Evolutionary conservation across 2,113 vertebrate genomes (phyloP).

Genomic region (Ciconia maguari): DNA sequence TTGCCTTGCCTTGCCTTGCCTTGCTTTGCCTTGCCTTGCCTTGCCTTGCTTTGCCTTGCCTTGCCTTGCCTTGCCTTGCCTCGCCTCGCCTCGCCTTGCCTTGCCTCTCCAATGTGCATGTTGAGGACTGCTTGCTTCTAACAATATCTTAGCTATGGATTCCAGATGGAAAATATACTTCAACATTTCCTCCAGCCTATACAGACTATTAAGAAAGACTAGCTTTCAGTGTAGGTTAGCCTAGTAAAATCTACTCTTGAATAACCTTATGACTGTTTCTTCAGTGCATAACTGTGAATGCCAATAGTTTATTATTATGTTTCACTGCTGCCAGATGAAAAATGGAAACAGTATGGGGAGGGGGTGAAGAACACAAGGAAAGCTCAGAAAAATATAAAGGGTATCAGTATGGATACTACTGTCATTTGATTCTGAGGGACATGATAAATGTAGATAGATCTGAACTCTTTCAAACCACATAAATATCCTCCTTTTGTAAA

Average conservation of each 20-base stretch:
- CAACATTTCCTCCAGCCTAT: not conserved
- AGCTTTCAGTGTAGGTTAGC: not conserved
- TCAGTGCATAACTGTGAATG: not conserved
- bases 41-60: not conserved
- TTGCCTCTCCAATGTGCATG: not conserved
- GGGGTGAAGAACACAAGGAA: not conserved
- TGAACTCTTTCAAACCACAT: not conserved
- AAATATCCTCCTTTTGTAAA: not conserved
- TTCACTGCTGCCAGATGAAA: not conserved
- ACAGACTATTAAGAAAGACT: not conserved
- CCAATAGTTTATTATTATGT: not conserved
- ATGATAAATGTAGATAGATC: not conserved
- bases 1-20: rapidly evolving
- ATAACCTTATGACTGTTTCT: not conserved
- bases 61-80: not conserved
- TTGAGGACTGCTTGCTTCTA: not conserved
- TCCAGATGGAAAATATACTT: constrained; percentile 37
- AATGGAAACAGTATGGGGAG: not conserved
- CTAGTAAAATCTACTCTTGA: not conserved
- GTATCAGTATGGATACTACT: not conserved
- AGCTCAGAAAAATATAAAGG: not conserved
- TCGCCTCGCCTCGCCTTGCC: not conserved
- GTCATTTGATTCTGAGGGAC: not conserved
- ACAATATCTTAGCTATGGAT: not conserved
- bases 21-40: rapidly evolving